These are phyloP conservation scores for Peromyscus melanophrys DNA, from an alignment of 2,797 vertebrate species.

Conservation along the genomic window DNA sequence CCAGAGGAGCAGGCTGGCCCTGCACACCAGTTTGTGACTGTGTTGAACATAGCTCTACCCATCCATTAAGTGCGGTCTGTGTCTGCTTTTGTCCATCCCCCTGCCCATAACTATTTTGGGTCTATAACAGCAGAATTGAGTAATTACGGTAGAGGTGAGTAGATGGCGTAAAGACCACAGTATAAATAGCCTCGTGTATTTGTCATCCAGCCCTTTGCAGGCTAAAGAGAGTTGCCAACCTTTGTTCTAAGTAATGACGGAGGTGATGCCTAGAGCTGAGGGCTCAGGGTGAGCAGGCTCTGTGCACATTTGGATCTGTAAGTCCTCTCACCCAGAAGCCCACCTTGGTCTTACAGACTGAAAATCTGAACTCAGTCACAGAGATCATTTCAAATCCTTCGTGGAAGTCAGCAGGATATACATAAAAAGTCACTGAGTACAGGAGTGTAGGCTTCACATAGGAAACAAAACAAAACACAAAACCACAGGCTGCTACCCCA, in stretches of 20 bases:
- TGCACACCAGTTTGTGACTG: slow-evolving; percentile 31
- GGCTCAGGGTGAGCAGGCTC: not conserved
- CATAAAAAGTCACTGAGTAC: slow-evolving; percentile 39
- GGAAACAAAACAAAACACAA: not conserved
- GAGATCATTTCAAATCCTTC: slow-evolving; percentile 59
- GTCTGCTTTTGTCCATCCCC: not conserved
- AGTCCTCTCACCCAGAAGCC: not conserved
- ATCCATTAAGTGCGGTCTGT: not conserved
- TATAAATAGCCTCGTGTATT: not conserved
- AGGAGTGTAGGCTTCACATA: slow-evolving; percentile 24
- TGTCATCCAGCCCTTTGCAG: slow-evolving; percentile 20
- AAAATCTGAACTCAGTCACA: slow-evolving; percentile 41
- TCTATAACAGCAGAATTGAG: slow-evolving; percentile 53
- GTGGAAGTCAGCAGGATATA: slow-evolving; percentile 34
- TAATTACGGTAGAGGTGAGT: slow-evolving; percentile 26
- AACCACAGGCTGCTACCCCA: slow-evolving; percentile 24
- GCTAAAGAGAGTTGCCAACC: not conserved
- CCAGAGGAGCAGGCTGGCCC: not conserved
- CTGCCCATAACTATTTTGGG: not conserved
- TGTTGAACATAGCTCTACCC: not conserved
- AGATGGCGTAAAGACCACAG: slow-evolving; percentile 24
- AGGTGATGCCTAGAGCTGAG: not conserved
- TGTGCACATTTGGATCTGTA: slow-evolving; percentile 1
- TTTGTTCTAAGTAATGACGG: slow-evolving; percentile 17
- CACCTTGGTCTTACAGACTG: slow-evolving; percentile 26